These are phyloP conservation scores for Chrysodeixis includens DNA, from an alignment of 2,888 invertebrate genomes.

Conservation along the genomic window DNA sequence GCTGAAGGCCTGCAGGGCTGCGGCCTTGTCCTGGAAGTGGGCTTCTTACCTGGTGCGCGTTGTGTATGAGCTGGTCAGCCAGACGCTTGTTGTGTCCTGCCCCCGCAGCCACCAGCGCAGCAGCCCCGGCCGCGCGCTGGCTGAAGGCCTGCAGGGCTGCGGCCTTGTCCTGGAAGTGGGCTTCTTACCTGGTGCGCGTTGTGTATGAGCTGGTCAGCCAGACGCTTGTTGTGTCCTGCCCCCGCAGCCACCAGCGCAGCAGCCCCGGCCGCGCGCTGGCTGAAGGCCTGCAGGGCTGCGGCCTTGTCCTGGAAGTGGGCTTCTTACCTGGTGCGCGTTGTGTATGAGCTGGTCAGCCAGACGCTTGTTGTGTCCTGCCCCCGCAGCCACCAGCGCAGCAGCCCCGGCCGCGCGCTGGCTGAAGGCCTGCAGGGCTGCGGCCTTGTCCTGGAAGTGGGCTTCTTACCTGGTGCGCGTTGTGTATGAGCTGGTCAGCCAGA, in stretches of 20 bases:
- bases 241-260: constrained; percentile 98
- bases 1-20: constrained; percentile 95
- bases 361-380: constrained; percentile 97
- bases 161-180: constrained; percentile 95
- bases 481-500: constrained; percentile 96
- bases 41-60: constrained; percentile 95
- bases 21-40: constrained; percentile 95
- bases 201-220: constrained; percentile 96
- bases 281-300: constrained; percentile 94
- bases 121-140: constrained; percentile 95
- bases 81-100: constrained; percentile 97
- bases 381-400: constrained; percentile 97
- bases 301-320: constrained; percentile 96
- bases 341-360: constrained; percentile 96
- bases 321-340: constrained; percentile 94
- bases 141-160: constrained; percentile 95
- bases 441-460: constrained; percentile 95
- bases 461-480: constrained; percentile 94
- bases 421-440: constrained; percentile 94
- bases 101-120: constrained; percentile 97
- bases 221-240: constrained; percentile 96
- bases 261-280: constrained; percentile 95
- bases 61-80: constrained; percentile 96
- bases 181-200: constrained; percentile 95
- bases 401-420: constrained; percentile 96